Evolutionary conservation across 2,888 invertebrate genomes (phyloP), one percentile per base, ranked within the genome.

Genomic region (Pyralis farinalis): DNA sequence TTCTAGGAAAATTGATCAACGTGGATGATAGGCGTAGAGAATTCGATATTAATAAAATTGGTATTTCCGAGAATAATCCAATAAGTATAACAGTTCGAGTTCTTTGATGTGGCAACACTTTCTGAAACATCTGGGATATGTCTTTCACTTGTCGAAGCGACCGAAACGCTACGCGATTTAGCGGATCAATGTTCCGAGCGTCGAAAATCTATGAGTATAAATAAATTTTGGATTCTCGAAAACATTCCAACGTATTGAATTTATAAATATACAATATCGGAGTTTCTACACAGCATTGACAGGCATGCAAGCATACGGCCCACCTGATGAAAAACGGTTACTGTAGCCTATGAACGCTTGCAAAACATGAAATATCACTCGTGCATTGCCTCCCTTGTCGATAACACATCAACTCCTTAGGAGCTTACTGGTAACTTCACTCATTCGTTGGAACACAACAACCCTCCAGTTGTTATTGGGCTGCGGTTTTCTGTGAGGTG

Each of bases 41-140:
- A 33, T 27, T 28, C 27, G 16, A 20, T 50, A 42, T 49, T 42
- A 44, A 51, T 51, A 53, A 47, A 46, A 48, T 46, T 34, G 32
- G 36, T 42, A 28, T 57, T 52, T 58, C 60, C 47, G 38, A 60
- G 60, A 64, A 63, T 58, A 56, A 57, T 58, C 49, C 53, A 49
- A 59, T 49, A 49, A 49, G n/a, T n/a, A 52, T 58, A 58, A 61
- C 56, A 49, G 57, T 55, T 43, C 57, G 47, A 53, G 43, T 56
- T 53, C 68, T 76, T 77, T 76, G 73, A 78, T 74, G 74, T 78
- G 66, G 65, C 61, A 68, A 68, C 67, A 66, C 61, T 69, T 61
- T 55, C 54, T 46, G 58, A 51, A 69, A 57, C 76, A 70, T 82
- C 82, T 83, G 83, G 71, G 42, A 63, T 66, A 52, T 65, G 70